Evolutionary conservation across 1,140 invertebrate species (phyloP), one percentile per base, ranked within the genome.

Genomic region (Monomorium pharaonis): DNA sequence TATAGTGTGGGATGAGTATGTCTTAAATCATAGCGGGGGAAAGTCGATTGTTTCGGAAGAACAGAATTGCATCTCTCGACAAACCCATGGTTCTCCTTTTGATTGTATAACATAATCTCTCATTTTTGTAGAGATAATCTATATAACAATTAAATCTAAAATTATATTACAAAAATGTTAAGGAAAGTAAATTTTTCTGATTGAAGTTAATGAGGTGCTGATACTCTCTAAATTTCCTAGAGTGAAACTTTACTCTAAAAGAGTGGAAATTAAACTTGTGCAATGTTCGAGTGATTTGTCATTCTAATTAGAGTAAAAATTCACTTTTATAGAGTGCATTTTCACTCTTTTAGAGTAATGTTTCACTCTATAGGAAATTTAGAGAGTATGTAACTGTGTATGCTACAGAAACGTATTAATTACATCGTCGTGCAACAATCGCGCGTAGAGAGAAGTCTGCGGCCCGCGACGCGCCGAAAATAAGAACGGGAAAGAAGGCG

Each of bases 401-500:
- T n/a, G 14, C 10, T 30, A 24, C 12, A 56, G 18, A 1, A n/a
- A 10, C 70, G 27, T 70, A 70, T 56, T 5, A 33, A 37, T 72
- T 81, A 54, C 18, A 44, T 58, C 27, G 72, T 56, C 33, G 18
- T 10, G 21, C 63, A 42, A 37, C 21, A 37, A 58, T 24, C 24
- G 51, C 21, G 58, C 33, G 51, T n/a, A 58, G 33, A 44, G 30
- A 30, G 30, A 30, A 18, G 24, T 5, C 47, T 21, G 10, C 27
- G 27, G 9, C 2, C n/a, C 33, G 30, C 56, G 65, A 72, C 37
- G 42, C 44, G 37, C 12, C 44, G 67, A 60, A n/a, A 83, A 83
- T 83, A 60, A 72, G 21, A 63, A 44, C 16, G 14, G 21, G 16
- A 42, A 78, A 88, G 78, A 67, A 76, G 54, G 16, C 44, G 37